phyloP scores from a whole-genome alignment of 2,113 vertebrate species.

The Elgaria multicarinata region DNA sequence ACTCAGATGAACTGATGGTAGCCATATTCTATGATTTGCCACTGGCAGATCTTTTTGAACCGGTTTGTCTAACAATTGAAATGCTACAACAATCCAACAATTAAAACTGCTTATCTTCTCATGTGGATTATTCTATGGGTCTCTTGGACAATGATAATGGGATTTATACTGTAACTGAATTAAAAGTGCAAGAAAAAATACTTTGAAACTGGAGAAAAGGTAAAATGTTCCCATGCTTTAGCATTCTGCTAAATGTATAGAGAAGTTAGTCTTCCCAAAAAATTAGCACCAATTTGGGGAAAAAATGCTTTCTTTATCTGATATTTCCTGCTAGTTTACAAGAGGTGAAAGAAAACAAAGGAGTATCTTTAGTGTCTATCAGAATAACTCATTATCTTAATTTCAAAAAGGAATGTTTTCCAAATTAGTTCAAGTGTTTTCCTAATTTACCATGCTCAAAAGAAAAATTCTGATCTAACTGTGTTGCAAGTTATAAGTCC shows the following conservation, averaged over 20 bases:
- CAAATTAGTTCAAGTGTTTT: slow-evolving; percentile 44
- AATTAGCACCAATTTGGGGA: slow-evolving; percentile 60
- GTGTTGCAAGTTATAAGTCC: no score
- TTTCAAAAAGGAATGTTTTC: slow-evolving; percentile 13
- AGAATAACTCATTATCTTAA: no score
- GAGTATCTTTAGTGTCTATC: no score
- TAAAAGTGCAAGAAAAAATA: slow-evolving; percentile 56
- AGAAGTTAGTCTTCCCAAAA: slow-evolving; percentile 50
- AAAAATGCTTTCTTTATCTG: slow-evolving; percentile 52
- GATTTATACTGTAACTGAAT: slow-evolving; percentile 43
- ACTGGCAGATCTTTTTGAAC: slow-evolving; percentile 42
- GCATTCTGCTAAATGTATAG: slow-evolving; percentile 51
- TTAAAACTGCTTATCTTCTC: slow-evolving; percentile 47
- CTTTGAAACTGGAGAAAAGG: slow-evolving; percentile 44
- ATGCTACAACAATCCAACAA: slow-evolving; percentile 55
- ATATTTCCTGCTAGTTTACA: background rate
- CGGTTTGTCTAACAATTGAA: background rate
- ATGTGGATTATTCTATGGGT: slow-evolving; percentile 40
- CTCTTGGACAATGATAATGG: slow-evolving; percentile 52
- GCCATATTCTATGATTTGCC: background rate
- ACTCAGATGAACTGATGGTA: accelerated
- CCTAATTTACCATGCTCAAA: slow-evolving; percentile 59
- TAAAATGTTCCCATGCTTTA: background rate
- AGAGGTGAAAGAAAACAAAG: background rate
- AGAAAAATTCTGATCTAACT: no score